Base-by-base conservation (phyloP, 2,797 vertebrate species). In the Tinamus major region DNA sequence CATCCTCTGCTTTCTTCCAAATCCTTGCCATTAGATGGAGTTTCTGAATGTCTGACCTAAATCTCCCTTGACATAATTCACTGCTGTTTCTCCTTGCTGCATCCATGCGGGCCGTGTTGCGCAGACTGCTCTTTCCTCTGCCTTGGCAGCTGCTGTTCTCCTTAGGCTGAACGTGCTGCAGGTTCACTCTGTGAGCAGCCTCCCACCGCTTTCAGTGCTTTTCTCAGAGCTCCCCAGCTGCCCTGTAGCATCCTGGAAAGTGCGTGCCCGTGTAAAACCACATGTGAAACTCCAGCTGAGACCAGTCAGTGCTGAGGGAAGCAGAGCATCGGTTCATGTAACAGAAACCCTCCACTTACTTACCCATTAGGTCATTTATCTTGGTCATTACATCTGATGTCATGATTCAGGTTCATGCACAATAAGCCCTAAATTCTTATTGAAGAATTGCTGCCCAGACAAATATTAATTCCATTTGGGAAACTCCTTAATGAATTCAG, bases 31-130 rank as follows among this genome's bases (percentile, higher is more conserved):
- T 70, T 70, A 61, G 79, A 51, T 8, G 13, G 0, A 0, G 72
- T 77, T 89, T 79, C 35, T 78, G 44, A 44, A 23, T 9, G 24
- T 49, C 19, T 62, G 31, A 67, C 69, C 63, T 46, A 33, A 55
- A 64, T 33, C 3, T 53, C 61, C 61, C 2, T 2, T 3, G 35
- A 55, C 59, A 20, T 65, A n/a, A 10, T 10, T 75, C 16, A 0
- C 33, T 64, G 17, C 51, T n/a, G 2, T 48, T 72, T 24, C 21
- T 31, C 53, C 2, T 0, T 37, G 9, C n/a, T 0, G 0, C 49
- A 44, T n/a, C 27, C 8, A 1, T 33, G 65, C 10, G 56, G 33
- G 41, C 8, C 20, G 10, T 0, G 6, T 9, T 75, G 86, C 9
- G 23, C 74, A 56, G 69, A 46, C n/a, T 17, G 62, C 0, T 0